Evolutionary conservation across 2,888 invertebrate genomes (phyloP), one percentile per base, ranked within the genome.

Genomic region (Erpobdella octoculata): DNA sequence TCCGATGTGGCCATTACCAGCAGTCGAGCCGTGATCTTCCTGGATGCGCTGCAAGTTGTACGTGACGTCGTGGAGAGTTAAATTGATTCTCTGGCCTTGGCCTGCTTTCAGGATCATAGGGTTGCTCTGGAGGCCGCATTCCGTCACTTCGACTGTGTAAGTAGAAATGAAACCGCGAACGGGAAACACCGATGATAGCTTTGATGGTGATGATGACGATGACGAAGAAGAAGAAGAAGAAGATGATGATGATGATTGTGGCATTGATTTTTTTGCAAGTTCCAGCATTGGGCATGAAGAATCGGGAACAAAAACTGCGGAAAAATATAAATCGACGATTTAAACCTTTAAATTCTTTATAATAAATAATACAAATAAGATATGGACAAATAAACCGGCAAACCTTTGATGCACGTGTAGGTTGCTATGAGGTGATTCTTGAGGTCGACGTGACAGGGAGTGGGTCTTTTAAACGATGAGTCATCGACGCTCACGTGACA

Each of bases 401-500:
- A 9, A 66, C 70, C 73, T 71, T 37, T 62, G 41, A 71, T 37
- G 61, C 73, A 73, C 31, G 31, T 21, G 58, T 73, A 73, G 8
- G 33, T 53, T 33, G 58, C 70, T 53, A 37, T 38, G 28, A 73
- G 65, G 53, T 73, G 48, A 35, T 41, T 64, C 35, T 71, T 73
- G 4, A 73, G 41, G 38, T 73, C 70, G 28, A 46, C 70, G 53
- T 70, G 70, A 62, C 73, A 73, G 37, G 36, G 36, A 2, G 53
- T 70, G 8, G 62, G 48, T 4, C 71, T 36, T 41, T 59, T 66
- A 41, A 73, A 73, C 41, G 73, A 70, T 4, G 72, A 25, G 31
- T 73, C 73, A 38, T 73, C 73, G 35, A 73, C 64, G 41, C 62
- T 72, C 9, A 73, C 70, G 53, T 73, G 69, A 53, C 73, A 73